phyloP scores from a whole-genome alignment of 2,888 invertebrate genomes.

The Colostygia pectinataria region DNA sequence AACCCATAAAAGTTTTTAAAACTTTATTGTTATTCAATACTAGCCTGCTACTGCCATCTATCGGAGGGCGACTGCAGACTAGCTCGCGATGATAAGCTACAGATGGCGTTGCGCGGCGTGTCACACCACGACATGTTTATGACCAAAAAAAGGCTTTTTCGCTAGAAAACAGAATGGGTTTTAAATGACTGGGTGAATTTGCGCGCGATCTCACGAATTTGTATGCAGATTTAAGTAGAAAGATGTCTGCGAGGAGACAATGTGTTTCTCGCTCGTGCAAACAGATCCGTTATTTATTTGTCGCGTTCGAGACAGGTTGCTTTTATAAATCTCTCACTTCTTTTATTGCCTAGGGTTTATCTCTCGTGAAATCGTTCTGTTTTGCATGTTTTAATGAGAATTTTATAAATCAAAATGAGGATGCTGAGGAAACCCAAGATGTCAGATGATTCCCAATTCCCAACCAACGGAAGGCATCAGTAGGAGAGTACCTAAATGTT shows the following conservation, averaged over 20 bases:
- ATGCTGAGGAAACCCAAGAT: too few species aligned
- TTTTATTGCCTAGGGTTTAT: slow-evolving; percentile 42
- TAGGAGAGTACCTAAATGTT: too few species aligned
- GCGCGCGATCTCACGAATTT: slow-evolving; percentile 76
- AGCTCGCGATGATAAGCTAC: slow-evolving; percentile 40
- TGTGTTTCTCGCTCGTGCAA: slow-evolving; percentile 69
- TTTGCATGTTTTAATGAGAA: slow-evolving; percentile 37
- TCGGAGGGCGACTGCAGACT: slow-evolving; percentile 42
- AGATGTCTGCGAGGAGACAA: slow-evolving; percentile 65
- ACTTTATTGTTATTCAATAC: slow-evolving; percentile 7
- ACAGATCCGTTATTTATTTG: slow-evolving; percentile 66
- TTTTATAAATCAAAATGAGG: slow-evolving; percentile 15
- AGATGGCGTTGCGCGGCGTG: slow-evolving; percentile 61
- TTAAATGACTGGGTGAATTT: slow-evolving; percentile 80
- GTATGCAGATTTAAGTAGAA: slow-evolving; percentile 76
- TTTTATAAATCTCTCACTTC: slow-evolving; percentile 49
- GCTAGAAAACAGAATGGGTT: slow-evolving; percentile 71
- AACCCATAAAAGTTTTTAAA: slow-evolving; percentile 18
- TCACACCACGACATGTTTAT: slow-evolving; percentile 70
- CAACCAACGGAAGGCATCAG: too few species aligned
- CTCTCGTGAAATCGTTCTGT: slow-evolving; percentile 40
- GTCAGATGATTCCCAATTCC: too few species aligned
- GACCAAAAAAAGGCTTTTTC: slow-evolving; percentile 69
- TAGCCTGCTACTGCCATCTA: slow-evolving; percentile 58
- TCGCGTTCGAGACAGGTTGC: slow-evolving; percentile 47